These are phyloP conservation scores for Venustaconcha ellipsiformis DNA, from an alignment of 1,140 invertebrate species.

Conservation along the genomic window DNA sequence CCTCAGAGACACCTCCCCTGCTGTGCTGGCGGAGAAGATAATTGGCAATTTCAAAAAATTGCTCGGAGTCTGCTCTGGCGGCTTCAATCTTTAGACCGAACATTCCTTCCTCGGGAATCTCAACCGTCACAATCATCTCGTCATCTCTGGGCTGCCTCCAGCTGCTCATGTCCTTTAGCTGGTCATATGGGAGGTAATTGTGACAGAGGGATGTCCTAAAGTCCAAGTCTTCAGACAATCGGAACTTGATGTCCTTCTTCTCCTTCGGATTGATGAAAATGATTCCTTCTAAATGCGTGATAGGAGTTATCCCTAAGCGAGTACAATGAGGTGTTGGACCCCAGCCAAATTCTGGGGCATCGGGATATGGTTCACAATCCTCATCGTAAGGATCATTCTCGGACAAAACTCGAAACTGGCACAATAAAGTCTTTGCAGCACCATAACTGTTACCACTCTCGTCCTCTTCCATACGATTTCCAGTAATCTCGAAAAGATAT, in stretches of 20 bases:
- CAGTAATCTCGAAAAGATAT: constrained; percentile 24
- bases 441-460: not conserved
- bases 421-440: constrained; percentile 2
- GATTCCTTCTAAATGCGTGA: constrained; percentile 22
- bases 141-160: not conserved
- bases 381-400: constrained; percentile 18
- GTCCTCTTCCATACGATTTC: not conserved
- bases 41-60: constrained; percentile 9
- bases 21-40: constrained; percentile 19
- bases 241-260: constrained; percentile 19
- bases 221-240: constrained; percentile 13
- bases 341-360: constrained; percentile 21
- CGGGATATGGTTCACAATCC: constrained; percentile 21
- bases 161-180: too few species aligned
- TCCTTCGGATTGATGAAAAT: constrained; percentile 25
- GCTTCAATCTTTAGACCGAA: constrained; percentile 22
- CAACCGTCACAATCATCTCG: constrained; percentile 9
- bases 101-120: constrained; percentile 20
- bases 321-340: constrained; percentile 22
- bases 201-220: constrained; percentile 14
- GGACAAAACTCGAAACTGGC: constrained; percentile 25
- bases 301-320: constrained; percentile 16
- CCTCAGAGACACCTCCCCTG: constrained; percentile 18
- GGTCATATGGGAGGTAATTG: constrained; percentile 10
- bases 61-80: constrained; percentile 8